Percentiles rank a stretch among this genome's conserved stretches.
phyloP scores from a whole-genome alignment of 2,888 invertebrate species.

The Hyppa rectilinea region DNA sequence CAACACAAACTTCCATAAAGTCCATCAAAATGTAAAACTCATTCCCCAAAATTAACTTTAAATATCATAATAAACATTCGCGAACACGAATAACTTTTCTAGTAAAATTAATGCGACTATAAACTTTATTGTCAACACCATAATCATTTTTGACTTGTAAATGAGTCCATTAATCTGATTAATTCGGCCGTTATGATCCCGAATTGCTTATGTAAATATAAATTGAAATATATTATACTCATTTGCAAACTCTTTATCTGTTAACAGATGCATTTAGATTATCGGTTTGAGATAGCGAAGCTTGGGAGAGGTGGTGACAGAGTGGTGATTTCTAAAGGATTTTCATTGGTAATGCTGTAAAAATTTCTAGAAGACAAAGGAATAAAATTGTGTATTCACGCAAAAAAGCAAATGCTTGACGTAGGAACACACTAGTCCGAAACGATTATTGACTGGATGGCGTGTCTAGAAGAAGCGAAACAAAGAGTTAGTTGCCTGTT shows the following conservation, averaged over 20 bases:
- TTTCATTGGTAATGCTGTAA: not conserved
- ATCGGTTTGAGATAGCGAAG: slow-evolving; percentile 34
- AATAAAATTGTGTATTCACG: too few species aligned
- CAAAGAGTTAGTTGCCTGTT: too few species aligned
- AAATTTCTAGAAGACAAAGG: too few species aligned
- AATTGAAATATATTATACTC: slow-evolving; percentile 56
- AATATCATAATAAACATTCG: slow-evolving; percentile 57
- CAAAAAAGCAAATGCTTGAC: too few species aligned
- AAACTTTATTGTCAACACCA: slow-evolving; percentile 67
- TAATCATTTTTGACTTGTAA: slow-evolving; percentile 68
- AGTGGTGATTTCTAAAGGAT: not conserved
- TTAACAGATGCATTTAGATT: slow-evolving; percentile 37
- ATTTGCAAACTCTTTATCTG: slow-evolving; percentile 58
- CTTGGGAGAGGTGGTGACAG: not conserved
- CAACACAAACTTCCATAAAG: not conserved
- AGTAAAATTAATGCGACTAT: slow-evolving; percentile 64
- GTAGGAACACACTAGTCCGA: too few species aligned
- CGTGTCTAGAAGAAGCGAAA: too few species aligned
- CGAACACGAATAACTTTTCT: slow-evolving; percentile 59
- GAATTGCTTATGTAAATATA: slow-evolving; percentile 66
- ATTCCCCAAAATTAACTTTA: slow-evolving; percentile 44
- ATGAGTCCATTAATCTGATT: slow-evolving; percentile 66
- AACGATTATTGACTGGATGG: too few species aligned
- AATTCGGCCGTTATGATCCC: slow-evolving; percentile 61
- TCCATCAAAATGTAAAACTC: slow-evolving; percentile 21